Percentiles rank a stretch among this genome's conserved stretches.
These are phyloP conservation scores for Heliconius nattereri DNA, from an alignment of 1,140 invertebrate species.

Conservation along the genomic window DNA sequence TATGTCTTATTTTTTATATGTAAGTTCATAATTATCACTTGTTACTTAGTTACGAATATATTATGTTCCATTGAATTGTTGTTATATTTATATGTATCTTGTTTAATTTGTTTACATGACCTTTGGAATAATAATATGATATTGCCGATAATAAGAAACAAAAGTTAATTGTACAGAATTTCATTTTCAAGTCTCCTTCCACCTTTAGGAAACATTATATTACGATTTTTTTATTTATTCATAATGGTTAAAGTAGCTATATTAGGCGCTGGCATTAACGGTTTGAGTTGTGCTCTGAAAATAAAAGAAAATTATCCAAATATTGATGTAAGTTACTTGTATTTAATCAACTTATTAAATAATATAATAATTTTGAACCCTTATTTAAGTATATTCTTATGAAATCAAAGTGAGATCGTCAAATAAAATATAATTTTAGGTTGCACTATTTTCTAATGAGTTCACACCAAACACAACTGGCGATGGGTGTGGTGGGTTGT, in stretches of 20 bases:
- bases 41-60: neutral
- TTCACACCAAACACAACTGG: constrained; percentile 89
- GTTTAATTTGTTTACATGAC: constrained; percentile 16
- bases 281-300: constrained; percentile 59
- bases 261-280: constrained; percentile 70
- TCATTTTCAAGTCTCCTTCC: neutral
- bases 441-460: constrained; percentile 85
- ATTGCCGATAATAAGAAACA: neutral
- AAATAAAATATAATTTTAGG: constrained; percentile 48
- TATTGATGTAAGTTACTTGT: constrained; percentile 51
- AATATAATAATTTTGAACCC: no score
- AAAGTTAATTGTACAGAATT: neutral
- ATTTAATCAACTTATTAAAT: neutral
- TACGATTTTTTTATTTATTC: neutral
- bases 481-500: constrained; percentile 89
- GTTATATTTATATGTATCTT: neutral
- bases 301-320: constrained; percentile 68
- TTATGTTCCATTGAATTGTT: neutral
- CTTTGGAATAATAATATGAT: constrained; percentile 6
- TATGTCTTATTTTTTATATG: no score
- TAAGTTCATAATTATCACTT: no score
- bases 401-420: neutral
- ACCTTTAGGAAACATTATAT: neutral
- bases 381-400: no score
- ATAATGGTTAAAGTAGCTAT: constrained; percentile 55